Percentiles rank a stretch among this genome's conserved stretches.
phyloP scores from a whole-genome alignment of 2,797 vertebrate species.

The Hypotaenidia okinawae region DNA sequence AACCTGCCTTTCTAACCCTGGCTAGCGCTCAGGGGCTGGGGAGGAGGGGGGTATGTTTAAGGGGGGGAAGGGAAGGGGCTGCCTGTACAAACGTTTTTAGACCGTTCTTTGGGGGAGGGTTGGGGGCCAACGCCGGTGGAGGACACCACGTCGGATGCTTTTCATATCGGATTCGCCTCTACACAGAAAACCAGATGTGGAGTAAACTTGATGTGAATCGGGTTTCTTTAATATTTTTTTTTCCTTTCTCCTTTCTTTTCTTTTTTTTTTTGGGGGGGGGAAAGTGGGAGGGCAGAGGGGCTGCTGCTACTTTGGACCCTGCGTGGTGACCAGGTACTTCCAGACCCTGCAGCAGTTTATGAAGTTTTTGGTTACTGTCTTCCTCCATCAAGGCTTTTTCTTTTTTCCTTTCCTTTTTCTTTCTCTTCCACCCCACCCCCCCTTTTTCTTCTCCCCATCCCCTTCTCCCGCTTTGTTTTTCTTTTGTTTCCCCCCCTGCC shows the following conservation, averaged over 20 bases:
- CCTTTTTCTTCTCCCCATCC: not conserved
- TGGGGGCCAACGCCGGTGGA: slow-evolving; percentile 42
- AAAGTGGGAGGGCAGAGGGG: slow-evolving; percentile 58
- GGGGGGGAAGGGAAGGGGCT: not conserved
- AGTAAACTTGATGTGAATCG: slow-evolving; percentile 69
- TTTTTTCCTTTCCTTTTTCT: not conserved
- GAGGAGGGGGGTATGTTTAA: not conserved
- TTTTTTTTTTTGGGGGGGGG: not conserved
- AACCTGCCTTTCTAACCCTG: slow-evolving; percentile 92
- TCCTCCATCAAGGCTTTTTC: not conserved
- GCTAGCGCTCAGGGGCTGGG: not conserved
- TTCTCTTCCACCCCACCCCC: no score
- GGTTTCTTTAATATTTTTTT: slow-evolving; percentile 28
- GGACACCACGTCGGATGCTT: slow-evolving; percentile 53
- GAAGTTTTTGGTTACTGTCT: slow-evolving; percentile 10
- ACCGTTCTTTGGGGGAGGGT: slow-evolving; percentile 44
- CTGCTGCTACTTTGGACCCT: not conserved
- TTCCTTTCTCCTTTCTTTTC: not conserved
- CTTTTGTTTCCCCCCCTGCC: not conserved
- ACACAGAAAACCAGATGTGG: slow-evolving; percentile 69
- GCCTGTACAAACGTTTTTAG: slow-evolving; percentile 9
- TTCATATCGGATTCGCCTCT: slow-evolving; percentile 54
- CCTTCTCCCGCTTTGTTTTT: not conserved
- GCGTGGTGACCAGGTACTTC: not conserved
- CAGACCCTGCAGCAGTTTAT: slow-evolving; percentile 52